Base-by-base conservation (phyloP, 2,797 vertebrate genomes). In the Typhlichthys eigenmanni region DNA sequence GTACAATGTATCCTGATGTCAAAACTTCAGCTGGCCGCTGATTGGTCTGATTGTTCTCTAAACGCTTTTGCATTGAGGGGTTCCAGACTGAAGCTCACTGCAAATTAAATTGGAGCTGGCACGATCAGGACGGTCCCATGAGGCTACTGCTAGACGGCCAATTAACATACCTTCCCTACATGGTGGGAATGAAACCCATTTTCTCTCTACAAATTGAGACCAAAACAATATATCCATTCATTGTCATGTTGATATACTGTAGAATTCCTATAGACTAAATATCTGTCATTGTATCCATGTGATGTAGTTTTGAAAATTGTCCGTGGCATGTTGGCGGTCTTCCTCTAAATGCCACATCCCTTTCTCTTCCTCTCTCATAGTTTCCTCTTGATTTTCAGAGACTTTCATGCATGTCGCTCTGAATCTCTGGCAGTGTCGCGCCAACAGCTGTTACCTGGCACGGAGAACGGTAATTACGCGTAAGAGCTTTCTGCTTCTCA, bases 401-500 rank as follows among this genome's bases (percentile, higher is more conserved):
- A 68, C 16, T 72, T 62, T 51, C 50, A 69, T 50, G 68, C 64
- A 65, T 67, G 54, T 46, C 48, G 56, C 68, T 83, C 29, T 60
- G 61, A 69, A 68, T 59, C 64, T 75, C 61, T 71, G 68, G 58
- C 74, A 75, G 71, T 68, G 62, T 82, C 57, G 64, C 60, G 52
- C 80, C 64, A 79, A 77, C 88, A 90, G 84, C 87, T 90, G 87
- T 74, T 84, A 78, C 84, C 76, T 84, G 71, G 72, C 79, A 69
- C 56, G 84, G 84, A 84, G 75, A 84, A 76, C 69, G 64, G 55
- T 88, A 88, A 89, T 88, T 90, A 85, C 80, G 76, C 68, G 52
- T 72, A 88, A 88, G 85, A 87, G 82, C 75, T 86, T 78, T 74
- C 80, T 80, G 84, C 84, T 73, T 80, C 77, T 91, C 83, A 87